phyloP scores from a whole-genome alignment of 2,797 vertebrate genomes.

The Leptatherina wallacei region DNA sequence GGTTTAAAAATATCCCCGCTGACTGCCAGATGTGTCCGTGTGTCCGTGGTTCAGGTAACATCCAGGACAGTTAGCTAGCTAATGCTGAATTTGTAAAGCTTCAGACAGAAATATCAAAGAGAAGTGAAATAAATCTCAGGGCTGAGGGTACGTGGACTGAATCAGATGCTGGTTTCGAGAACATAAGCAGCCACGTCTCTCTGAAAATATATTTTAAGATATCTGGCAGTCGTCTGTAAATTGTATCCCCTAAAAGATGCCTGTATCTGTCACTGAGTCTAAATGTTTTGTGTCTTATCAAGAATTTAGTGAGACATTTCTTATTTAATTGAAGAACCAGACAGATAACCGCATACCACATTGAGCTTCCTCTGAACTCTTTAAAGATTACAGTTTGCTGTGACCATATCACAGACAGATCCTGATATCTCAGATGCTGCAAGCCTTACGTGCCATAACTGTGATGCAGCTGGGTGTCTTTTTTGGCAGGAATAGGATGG shows the following conservation, averaged over 20 bases:
- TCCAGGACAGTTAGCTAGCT: slow-evolving; percentile 23
- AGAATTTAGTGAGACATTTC: not conserved
- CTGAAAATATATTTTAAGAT: not conserved
- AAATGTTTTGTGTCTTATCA: not conserved
- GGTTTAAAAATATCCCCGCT: slow-evolving; percentile 44
- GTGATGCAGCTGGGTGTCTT: not conserved
- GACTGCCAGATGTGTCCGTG: slow-evolving; percentile 25
- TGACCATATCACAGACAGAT: slow-evolving; percentile 46
- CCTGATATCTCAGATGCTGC: slow-evolving; percentile 14
- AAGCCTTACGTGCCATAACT: slow-evolving; percentile 3
- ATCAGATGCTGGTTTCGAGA: not conserved
- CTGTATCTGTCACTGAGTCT: not conserved
- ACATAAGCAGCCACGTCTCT: not conserved
- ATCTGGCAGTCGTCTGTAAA: not conserved
- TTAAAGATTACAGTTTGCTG: slow-evolving; percentile 35
- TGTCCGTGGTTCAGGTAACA: slow-evolving; percentile 21
- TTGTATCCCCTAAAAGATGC: not conserved
- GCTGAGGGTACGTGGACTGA: not conserved
- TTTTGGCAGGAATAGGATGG: slow-evolving; percentile 13
- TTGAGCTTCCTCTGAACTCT: slow-evolving; percentile 23
- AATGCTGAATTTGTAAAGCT: slow-evolving; percentile 27
- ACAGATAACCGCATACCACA: slow-evolving; percentile 26
- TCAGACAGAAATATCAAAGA: slow-evolving; percentile 3
- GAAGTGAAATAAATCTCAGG: slow-evolving; percentile 13
- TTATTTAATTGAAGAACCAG: slow-evolving; percentile 14